A percentile compares a stretch with the other conserved stretches of the same genome.
These are phyloP conservation scores for Ceratina australensis DNA, from an alignment of 1,140 invertebrate genomes.

Conservation along the genomic window DNA sequence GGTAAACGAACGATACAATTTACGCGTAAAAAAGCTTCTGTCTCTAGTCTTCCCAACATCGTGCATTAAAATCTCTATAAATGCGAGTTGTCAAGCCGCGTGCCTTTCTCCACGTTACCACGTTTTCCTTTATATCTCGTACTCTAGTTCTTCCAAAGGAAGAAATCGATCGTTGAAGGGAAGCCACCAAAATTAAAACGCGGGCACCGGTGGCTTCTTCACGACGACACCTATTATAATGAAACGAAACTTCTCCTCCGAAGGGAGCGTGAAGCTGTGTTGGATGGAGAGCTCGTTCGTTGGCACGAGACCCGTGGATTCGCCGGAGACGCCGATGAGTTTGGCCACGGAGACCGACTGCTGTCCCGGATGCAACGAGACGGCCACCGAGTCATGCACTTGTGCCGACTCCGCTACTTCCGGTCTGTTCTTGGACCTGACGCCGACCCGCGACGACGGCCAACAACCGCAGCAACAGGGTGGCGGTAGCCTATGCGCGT, in stretches of 20 bases:
- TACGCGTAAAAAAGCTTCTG: not conserved
- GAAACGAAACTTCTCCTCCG: slow-evolving; percentile 52
- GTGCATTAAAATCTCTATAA: not conserved
- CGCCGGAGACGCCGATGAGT: slow-evolving; percentile 88
- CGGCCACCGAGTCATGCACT: slow-evolving; percentile 72
- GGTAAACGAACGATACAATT: not conserved
- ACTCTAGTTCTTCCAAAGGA: not conserved
- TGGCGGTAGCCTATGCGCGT: slow-evolving; percentile 57
- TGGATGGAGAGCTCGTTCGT: slow-evolving; percentile 96
- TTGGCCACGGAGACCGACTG: slow-evolving; percentile 80
- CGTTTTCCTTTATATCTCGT: not conserved
- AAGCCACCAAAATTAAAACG: not conserved
- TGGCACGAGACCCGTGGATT: slow-evolving; percentile 89
- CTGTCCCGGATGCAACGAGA: slow-evolving; percentile 72
- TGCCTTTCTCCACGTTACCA: not conserved
- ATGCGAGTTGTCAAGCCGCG: not conserved
- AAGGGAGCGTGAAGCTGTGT: slow-evolving; percentile 82
- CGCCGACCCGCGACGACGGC: slow-evolving; percentile 68
- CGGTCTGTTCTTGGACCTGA: slow-evolving; percentile 74
- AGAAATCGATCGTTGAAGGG: not conserved
- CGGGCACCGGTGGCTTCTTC: not conserved
- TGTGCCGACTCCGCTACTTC: slow-evolving; percentile 73
- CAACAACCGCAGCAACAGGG: slow-evolving; percentile 59
- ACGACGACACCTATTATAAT: slow-evolving; percentile 20
- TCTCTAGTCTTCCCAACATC: not conserved